A percentile compares a stretch with the other conserved stretches of the same genome.
Conservation (phyloP, 2,113 vertebrate species). For the Cranoglanis bouderius region DNA sequence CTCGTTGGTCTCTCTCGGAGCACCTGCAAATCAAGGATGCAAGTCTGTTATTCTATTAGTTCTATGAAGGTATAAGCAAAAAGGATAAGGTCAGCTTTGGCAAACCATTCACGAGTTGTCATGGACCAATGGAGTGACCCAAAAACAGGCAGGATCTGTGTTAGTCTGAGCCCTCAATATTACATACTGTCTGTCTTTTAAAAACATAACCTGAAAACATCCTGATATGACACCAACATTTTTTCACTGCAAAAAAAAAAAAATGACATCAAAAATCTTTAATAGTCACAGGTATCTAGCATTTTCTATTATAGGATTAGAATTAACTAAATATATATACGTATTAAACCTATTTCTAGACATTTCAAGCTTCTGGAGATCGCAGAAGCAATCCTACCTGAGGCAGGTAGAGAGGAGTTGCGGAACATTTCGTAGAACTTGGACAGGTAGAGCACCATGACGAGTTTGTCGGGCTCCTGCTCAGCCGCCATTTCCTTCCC, state of each 20-base stretch:
- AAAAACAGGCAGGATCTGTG: not conserved
- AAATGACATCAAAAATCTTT: not conserved
- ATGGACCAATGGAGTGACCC: not conserved
- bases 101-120: not conserved
- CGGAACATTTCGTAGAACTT: slow-evolving; percentile 91
- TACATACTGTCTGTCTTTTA: not conserved
- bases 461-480: slow-evolving; percentile 86
- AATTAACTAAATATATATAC: not conserved
- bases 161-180: not conserved
- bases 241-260: not conserved
- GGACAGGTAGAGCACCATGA: slow-evolving; percentile 95
- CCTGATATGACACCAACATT: not conserved
- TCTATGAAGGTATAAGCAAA: not conserved
- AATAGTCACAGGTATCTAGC: not conserved
- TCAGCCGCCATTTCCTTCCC: slow-evolving; percentile 83
- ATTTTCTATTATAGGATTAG: not conserved
- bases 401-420: slow-evolving; percentile 69
- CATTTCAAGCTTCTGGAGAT: not conserved
- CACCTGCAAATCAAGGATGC: slow-evolving; percentile 58
- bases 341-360: not conserved
- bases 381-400: slow-evolving; percentile 70
- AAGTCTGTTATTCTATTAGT: not conserved
- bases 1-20: slow-evolving; percentile 73
- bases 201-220: not conserved
- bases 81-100: too few species aligned